Evolutionary conservation across 2,797 vertebrate species (phyloP).

Genomic region (Yasuhikotakia modesta): DNA sequence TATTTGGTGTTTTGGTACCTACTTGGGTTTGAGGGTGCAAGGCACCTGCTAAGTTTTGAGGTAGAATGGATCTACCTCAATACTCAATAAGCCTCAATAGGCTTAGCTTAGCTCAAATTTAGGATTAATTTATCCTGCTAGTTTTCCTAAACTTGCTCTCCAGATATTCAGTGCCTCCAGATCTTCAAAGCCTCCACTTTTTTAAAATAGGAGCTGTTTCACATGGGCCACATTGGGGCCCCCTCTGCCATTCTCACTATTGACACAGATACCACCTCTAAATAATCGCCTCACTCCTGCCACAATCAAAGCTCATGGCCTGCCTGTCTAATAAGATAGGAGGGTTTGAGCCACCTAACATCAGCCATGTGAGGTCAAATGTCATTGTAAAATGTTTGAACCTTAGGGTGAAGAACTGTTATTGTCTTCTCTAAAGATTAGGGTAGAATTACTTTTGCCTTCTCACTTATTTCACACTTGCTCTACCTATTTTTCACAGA

Average conservation of each 20-base stretch:
- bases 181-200: slow-evolving; percentile 23
- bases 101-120: background rate
- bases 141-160: background rate
- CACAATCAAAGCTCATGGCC: slow-evolving; percentile 56
- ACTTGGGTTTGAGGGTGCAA: background rate
- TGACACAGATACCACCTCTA: slow-evolving; percentile 60
- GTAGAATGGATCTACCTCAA: background rate
- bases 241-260: slow-evolving; percentile 50
- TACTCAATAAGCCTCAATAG: too few relatives aligned
- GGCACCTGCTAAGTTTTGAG: slow-evolving; percentile 5
- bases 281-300: slow-evolving; percentile 52
- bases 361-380: slow-evolving; percentile 75
- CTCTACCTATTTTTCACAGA: slow-evolving; percentile 69
- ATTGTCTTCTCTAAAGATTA: slow-evolving; percentile 74
- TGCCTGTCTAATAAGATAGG: slow-evolving; percentile 39
- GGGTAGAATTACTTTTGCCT: slow-evolving; percentile 72
- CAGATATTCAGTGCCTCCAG: too few relatives aligned
- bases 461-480: slow-evolving; percentile 50
- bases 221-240: slow-evolving; percentile 42
- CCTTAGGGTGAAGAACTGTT: slow-evolving; percentile 73
- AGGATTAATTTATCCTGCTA: background rate
- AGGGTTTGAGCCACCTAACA: slow-evolving; percentile 66
- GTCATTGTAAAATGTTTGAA: slow-evolving; percentile 77
- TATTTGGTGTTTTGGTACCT: slow-evolving; percentile 8
- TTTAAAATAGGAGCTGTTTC: slow-evolving; percentile 38